Percentiles rank a stretch among this genome's conserved stretches.
These are phyloP conservation scores for Latheticus oryzae DNA, from an alignment of 2,888 invertebrate species.

Conservation along the genomic window DNA sequence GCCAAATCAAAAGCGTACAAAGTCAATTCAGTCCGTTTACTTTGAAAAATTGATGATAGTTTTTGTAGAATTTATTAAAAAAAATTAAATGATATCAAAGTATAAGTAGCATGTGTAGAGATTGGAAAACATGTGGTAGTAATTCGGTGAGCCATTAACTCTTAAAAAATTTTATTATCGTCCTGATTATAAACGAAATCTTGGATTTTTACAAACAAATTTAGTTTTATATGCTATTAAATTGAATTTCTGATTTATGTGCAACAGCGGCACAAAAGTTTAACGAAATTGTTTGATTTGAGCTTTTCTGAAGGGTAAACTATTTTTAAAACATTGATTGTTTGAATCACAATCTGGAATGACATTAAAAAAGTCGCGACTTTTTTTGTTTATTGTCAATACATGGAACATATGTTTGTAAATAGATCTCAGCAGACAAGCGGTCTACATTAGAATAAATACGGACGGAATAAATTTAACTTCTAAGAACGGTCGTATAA, in stretches of 20 bases:
- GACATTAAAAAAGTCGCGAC: slow-evolving; percentile 16
- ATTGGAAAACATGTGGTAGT: slow-evolving; percentile 47
- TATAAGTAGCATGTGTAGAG: slow-evolving; percentile 4
- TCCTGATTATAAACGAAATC: slow-evolving; percentile 49
- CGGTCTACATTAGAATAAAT: slow-evolving; percentile 40
- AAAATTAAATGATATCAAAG: slow-evolving; percentile 11
- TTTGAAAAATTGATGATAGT: slow-evolving; percentile 9
- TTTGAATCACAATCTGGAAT: slow-evolving; percentile 1
- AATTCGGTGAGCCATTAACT: slow-evolving; percentile 42
- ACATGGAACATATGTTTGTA: slow-evolving; percentile 37
- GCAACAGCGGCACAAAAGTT: slow-evolving; percentile 45
- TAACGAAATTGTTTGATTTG: slow-evolving; percentile 27
- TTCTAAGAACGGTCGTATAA: slow-evolving; percentile 41
- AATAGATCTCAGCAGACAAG: slow-evolving; percentile 42
- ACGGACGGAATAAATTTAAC: slow-evolving; percentile 39
- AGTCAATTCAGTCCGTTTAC: slow-evolving; percentile 23
- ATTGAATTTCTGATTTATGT: slow-evolving; percentile 52
- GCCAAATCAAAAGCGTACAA: slow-evolving; percentile 29
- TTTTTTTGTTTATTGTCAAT: slow-evolving; percentile 17
- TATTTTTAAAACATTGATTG: slow-evolving; percentile 25
- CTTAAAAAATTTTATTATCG: slow-evolving; percentile 36
- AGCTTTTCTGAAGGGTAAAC: slow-evolving; percentile 24
- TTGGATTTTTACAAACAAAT: slow-evolving; percentile 52
- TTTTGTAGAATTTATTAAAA: not conserved
- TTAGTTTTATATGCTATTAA: slow-evolving; percentile 54